Evolutionary conservation across 2,797 vertebrate genomes (phyloP).

Genomic region (Sphenodon punctatus): DNA sequence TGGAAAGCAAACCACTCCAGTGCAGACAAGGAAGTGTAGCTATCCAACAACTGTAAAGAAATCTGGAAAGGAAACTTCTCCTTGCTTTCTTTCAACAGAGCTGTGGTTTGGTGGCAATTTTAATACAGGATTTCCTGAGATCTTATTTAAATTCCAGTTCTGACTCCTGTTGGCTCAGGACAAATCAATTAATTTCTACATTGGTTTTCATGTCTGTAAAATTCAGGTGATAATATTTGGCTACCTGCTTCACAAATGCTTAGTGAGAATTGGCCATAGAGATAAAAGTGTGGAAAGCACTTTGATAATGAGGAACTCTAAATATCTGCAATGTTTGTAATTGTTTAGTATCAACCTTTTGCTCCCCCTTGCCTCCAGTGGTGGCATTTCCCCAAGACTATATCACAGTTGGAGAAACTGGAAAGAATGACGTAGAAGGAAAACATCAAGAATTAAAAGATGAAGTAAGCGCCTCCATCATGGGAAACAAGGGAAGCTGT

Average conservation of each 20-base stretch:
- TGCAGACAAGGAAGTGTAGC: background rate
- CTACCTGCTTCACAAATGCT: background rate
- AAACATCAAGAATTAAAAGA: background rate
- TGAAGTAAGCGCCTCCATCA: background rate
- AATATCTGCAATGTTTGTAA: background rate
- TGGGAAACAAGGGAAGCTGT: background rate
- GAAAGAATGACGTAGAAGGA: background rate
- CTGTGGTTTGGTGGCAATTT: background rate
- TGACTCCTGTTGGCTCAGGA: background rate
- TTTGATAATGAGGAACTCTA: background rate
- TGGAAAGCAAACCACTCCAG: background rate
- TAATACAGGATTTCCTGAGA: too few species aligned
- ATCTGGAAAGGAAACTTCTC: background rate
- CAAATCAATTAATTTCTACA: background rate
- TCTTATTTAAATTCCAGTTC: background rate
- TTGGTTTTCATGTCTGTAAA: background rate
- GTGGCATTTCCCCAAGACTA: too few species aligned
- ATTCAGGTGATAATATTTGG: background rate
- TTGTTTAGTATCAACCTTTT: background rate
- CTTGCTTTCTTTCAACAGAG: background rate
- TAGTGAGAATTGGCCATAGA: background rate
- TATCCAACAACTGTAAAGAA: background rate
- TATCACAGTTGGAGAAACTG: background rate
- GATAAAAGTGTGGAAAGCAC: background rate
- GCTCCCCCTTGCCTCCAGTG: background rate